Percentiles rank a stretch among this genome's conserved stretches.
Conservation (phyloP, 2,113 vertebrate species). For the Tupaia tana region DNA sequence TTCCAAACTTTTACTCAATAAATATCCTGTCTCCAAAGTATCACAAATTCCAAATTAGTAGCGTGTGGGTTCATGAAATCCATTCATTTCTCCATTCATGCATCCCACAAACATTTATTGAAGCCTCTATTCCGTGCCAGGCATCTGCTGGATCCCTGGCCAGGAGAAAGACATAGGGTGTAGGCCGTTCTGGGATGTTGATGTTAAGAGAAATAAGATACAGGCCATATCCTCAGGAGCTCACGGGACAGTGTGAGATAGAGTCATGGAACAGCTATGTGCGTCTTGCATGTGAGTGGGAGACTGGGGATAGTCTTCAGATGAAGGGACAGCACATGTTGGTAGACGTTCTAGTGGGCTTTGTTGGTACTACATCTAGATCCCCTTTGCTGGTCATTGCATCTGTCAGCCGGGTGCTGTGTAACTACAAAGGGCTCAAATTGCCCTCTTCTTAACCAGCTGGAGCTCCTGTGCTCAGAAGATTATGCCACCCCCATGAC, state of each 20-base stretch:
- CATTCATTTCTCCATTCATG: conserved; percentile 80
- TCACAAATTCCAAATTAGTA: conserved; percentile 79
- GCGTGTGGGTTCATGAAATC: conserved; percentile 71
- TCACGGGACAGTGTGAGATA: neutral
- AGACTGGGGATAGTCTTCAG: neutral
- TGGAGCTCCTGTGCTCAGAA: neutral
- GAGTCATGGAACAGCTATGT: neutral
- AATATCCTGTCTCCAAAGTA: conserved; percentile 78
- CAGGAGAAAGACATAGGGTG: neutral
- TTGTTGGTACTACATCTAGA: neutral
- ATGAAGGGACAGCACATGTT: neutral
- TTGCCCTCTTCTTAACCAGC: neutral
- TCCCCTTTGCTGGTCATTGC: neutral
- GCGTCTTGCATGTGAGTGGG: neutral
- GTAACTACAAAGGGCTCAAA: neutral
- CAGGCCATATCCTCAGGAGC: neutral
- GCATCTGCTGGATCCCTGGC: conserved; percentile 38
- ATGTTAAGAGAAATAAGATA: conserved; percentile 47
- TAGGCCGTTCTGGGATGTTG: neutral
- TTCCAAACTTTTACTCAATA: conserved; percentile 80
- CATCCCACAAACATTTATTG: conserved; percentile 69
- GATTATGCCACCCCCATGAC: neutral
- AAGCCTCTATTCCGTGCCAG: conserved; percentile 35
- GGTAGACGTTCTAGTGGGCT: neutral
- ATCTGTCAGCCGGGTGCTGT: neutral